phyloP scores from a whole-genome alignment of 2,797 vertebrate genomes.

The Bufotes viridis region DNA sequence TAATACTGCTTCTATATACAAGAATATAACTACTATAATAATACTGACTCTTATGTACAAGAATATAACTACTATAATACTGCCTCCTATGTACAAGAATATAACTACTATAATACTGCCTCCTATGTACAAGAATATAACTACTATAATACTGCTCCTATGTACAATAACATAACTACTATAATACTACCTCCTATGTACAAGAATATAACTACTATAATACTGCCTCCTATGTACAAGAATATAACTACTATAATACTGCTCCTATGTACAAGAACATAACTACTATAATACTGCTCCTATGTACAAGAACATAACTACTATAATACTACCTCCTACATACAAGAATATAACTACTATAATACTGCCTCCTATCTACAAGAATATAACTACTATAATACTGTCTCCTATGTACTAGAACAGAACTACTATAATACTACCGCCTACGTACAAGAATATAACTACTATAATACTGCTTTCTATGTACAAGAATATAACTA shows the following conservation, averaged over 20 bases:
- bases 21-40: constrained; percentile 10
- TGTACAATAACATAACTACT: not conserved
- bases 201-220: constrained; percentile 2
- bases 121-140: constrained; percentile 7
- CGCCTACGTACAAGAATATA: not conserved
- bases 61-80: constrained; percentile 6
- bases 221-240: not conserved
- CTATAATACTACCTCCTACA: not conserved
- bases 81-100: not conserved
- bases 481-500: not conserved
- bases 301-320: constrained; percentile 5
- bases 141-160: not conserved
- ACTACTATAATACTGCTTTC: not conserved
- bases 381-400: constrained; percentile 14
- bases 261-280: not conserved
- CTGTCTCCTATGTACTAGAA: not conserved
- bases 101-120: constrained; percentile 13
- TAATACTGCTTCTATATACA: not conserved
- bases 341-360: constrained; percentile 16
- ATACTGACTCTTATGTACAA: not conserved
- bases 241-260: constrained; percentile 16
- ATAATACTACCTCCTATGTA: not conserved
- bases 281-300: constrained; percentile 18
- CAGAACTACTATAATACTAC: constrained; percentile 3
- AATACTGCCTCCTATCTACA: constrained; percentile 8